Conservation (phyloP, 2,888 invertebrate species). For the Penaeus monodon region DNA sequence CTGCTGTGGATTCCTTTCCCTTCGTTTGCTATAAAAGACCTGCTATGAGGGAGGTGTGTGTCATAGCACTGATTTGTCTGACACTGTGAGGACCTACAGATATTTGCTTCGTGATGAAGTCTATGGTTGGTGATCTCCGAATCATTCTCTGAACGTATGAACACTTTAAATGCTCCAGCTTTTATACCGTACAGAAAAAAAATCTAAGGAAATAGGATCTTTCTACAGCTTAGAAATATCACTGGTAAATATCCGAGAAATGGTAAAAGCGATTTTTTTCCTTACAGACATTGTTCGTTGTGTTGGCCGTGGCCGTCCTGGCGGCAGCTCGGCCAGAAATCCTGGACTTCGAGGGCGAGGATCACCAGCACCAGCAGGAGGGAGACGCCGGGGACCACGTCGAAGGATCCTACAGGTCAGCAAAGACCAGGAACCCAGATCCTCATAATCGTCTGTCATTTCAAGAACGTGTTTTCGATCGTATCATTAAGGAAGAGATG, state of each 20-base stretch:
- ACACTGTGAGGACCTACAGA: too few species aligned
- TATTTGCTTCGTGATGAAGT: too few species aligned
- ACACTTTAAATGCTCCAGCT: too few species aligned
- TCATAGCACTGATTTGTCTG: too few species aligned
- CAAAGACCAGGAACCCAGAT: neutral
- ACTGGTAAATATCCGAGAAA: neutral
- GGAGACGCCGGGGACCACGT: neutral
- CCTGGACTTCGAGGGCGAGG: neutral
- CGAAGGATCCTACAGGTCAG: conserved; percentile 10
- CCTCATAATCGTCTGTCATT: conserved; percentile 24
- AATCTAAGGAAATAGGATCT: too few species aligned
- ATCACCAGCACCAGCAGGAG: conserved; percentile 1
- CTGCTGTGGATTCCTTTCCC: neutral
- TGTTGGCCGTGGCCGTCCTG: neutral
- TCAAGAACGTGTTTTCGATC: conserved; percentile 7
- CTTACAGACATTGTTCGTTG: neutral
- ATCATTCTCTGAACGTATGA: too few species aligned
- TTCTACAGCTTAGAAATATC: too few species aligned
- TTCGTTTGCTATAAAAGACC: neutral
- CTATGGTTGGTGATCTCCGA: too few species aligned
- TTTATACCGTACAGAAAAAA: too few species aligned
- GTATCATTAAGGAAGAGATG: too few species aligned
- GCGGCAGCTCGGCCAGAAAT: neutral
- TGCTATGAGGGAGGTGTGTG: too few species aligned
- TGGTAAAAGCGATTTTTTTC: neutral